A percentile compares a stretch with the other conserved stretches of the same genome.
Conservation (phyloP, 2,113 vertebrate species). For the Monopterus albus region DNA sequence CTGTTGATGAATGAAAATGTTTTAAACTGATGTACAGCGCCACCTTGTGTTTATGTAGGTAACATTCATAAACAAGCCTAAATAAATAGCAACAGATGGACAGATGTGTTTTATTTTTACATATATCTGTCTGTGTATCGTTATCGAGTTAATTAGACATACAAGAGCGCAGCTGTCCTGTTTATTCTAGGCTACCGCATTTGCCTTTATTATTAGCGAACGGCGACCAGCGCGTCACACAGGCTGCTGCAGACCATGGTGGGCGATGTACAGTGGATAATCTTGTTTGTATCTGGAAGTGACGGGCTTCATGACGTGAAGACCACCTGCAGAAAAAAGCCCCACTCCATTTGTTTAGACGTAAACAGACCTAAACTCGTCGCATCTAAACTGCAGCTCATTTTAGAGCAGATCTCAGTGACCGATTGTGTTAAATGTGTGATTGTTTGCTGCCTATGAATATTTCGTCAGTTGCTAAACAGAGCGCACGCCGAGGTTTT, state of each 20-base stretch:
- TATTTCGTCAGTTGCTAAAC: not conserved
- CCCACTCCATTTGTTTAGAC: constrained; percentile 8
- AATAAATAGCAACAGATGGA: not conserved
- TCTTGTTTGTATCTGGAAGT: constrained; percentile 37
- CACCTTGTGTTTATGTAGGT: constrained; percentile 45
- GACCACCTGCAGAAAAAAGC: constrained; percentile 30
- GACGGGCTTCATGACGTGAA: constrained; percentile 36
- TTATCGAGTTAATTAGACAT: not conserved
- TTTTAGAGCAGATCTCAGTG: not conserved
- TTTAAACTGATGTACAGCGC: constrained; percentile 48
- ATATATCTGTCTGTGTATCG: no score
- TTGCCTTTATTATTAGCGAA: not conserved
- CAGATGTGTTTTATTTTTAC: not conserved
- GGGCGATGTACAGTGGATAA: constrained; percentile 39
- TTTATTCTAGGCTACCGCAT: no score
- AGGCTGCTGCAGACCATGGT: constrained; percentile 22
- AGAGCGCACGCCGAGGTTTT: constrained; percentile 19
- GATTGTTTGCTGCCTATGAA: constrained; percentile 10
- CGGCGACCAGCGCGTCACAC: not conserved
- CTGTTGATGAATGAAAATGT: constrained; percentile 42
- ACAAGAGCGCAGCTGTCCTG: fast-evolving
- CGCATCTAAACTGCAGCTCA: not conserved
- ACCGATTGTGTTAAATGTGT: not conserved
- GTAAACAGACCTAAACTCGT: not conserved
- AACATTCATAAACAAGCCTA: constrained; percentile 36